Conservation (phyloP, 2,888 invertebrate species). For the Abrostola triplasia region DNA sequence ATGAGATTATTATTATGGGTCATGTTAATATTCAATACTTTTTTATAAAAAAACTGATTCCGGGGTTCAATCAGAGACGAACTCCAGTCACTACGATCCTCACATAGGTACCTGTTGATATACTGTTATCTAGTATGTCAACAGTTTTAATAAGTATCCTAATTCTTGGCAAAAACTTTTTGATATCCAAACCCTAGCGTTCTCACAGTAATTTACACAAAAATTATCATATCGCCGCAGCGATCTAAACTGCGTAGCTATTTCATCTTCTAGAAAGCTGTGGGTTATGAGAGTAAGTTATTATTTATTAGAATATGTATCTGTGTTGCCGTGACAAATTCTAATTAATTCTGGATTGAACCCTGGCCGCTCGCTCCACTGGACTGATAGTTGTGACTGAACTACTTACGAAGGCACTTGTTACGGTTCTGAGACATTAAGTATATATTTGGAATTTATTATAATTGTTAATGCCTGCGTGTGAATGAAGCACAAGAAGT, state of each 20-base stretch:
- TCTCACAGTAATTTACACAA: neutral
- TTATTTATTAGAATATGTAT: conserved; percentile 32
- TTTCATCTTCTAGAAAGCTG: conserved; percentile 1
- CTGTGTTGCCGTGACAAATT: conserved; percentile 44
- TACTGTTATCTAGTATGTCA: too few relatives aligned
- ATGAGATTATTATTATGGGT: too few relatives aligned
- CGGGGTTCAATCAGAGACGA: too few relatives aligned
- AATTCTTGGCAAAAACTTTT: neutral
- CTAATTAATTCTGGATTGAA: conserved; percentile 36
- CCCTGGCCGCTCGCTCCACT: conserved; percentile 20
- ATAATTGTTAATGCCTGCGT: too few relatives aligned
- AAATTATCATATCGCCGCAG: conserved; percentile 4
- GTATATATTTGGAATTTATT: conserved; percentile 21
- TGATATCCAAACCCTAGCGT: too few relatives aligned
- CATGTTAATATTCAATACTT: too few relatives aligned
- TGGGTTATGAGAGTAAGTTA: conserved; percentile 17
- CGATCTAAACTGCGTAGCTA: neutral
- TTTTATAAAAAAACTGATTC: too few relatives aligned
- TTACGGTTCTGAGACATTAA: conserved; percentile 10
- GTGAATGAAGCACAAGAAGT: too few relatives aligned
- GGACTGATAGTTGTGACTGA: conserved; percentile 14
- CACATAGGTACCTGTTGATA: too few relatives aligned
- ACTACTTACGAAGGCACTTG: conserved; percentile 6
- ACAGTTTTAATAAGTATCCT: neutral
- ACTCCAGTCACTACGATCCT: too few relatives aligned